Evolutionary conservation across 2,888 invertebrate species (phyloP), one percentile per base, ranked within the genome.

Genomic region (Orthosia gothica): DNA sequence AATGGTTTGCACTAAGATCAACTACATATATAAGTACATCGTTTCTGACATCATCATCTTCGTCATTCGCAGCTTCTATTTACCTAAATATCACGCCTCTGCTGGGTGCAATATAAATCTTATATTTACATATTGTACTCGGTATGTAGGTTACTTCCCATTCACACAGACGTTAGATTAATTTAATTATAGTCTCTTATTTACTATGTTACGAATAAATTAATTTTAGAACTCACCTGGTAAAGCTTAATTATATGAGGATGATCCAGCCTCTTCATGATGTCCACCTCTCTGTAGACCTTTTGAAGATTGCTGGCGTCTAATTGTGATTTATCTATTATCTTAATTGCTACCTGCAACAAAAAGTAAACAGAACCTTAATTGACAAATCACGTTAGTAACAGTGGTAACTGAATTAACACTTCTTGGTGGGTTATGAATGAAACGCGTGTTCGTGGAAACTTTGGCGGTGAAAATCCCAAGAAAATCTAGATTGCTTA

Each of bases 201-300:
- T 81, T 45, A 62, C 23, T 54, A 26, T 18, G 1, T 55, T 26
- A 78, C 3, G 20, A 52, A 58, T 54, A 15, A 40, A 67, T 64
- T 26, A 5, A 47, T 23, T 47, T 49, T 49, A 32, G 3, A 70
- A 82, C 95, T 96, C 92, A 98, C 98, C 98, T 99, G 99, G 96
- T 99, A 99, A 91, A 99, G 97, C 96, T 99, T 99, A 94, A 99
- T 99, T 93, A 99, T 99, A 97, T 99, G 99, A 79, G 99, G 99
- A 97, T 99, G 99, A 93, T 99, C 98, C 92, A 99, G 97, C 90
- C 98, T 98, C 97, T 99, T 99, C 98, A 99, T 99, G 92, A 99
- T 99, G 94, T 99, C 99, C 91, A 99, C 99, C 97, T 99, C 99
- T 86, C 99, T 97, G 94, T 99, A 98, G 87, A 99, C 99, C 96